Evolutionary conservation across 2,797 vertebrate species (phyloP), one percentile per base, ranked within the genome.

Genomic region (Sitta carolinensis): DNA sequence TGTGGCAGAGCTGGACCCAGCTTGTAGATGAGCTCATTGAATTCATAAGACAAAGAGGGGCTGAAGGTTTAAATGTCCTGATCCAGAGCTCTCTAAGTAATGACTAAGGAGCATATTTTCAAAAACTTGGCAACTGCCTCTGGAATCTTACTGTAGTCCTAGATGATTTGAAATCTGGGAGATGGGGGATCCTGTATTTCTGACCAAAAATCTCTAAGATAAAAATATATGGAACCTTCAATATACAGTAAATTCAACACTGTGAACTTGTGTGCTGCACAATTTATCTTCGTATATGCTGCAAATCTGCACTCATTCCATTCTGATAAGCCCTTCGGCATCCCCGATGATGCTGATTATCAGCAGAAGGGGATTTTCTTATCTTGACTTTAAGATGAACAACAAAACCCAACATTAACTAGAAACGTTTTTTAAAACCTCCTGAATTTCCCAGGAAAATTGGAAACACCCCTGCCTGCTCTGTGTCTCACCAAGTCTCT

Each of bases 291-390:
- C 51, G 36, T 48, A 40, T 34, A 22, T 45, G 69, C 79, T 84
- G 58, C 42, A 83, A 94, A 87, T 93, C 34, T 55, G 42, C 18
- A 42, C 22, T 91, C 30, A 18, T 54, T 87, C 54, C 34, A 36
- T 50, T 88, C 58, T 61, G 51, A 50, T 81, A 91, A 88, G n/a
- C 66, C 83, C 29, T 75, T 54, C 25, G 58, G 40, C 32, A 45
- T 92, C 83, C 48, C 73, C 63, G 66, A 68, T 77, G 58, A 57
- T 66, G 48, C 34, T 93, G 82, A 80, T 81, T 78, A 87, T 87
- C 82, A 92, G 61, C 42, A 87, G 81, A 67, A 84, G 23, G 40
- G 22, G 22, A 48, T 83, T 95, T 91, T 92, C 54, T 84, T 87
- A 74, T 75, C 72, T 87, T 62, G 26, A 54, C 66, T 83, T 87